Base-by-base conservation (phyloP, 53 echinoderm and acorn worm species). In the Holothuria leucospilota region DNA sequence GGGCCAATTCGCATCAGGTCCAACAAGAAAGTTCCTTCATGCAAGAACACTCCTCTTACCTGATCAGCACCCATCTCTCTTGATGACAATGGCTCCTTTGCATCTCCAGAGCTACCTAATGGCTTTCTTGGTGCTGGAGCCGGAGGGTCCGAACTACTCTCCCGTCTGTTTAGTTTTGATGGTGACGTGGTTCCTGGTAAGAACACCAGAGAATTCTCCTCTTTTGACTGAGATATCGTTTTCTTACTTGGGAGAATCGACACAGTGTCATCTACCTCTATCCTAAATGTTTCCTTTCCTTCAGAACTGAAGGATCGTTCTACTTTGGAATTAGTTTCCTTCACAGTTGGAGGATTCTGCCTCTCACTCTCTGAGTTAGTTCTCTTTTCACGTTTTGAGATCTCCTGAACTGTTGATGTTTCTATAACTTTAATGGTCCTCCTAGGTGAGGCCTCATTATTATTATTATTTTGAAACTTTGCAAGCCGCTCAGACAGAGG, bases 31-130 rank as follows among this genome's bases (percentile, higher is more conserved):
- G 34, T 34, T 2, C 34, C 34, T 34, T 3, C 34, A 34, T 34
- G 3, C 3, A 34, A 34, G 34, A 34, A 34, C 34, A 34, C 3
- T 1, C 34, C 1, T 34, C 94, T 87, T 59, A 96, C 96, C 92
- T 96, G 94, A 41, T 96, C 96, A 92, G 94, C 94, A 39, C 94
- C 94, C 85, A 94, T 94, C 23, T 94, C 91, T 70, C 92, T 94
- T 27, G 96, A 96, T 1, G 90, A 91, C 25, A 96, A 63, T 15
- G 92, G 72, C 27, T 72, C 72, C 23, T 41, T 41, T 40, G 72
- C 21, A 23, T 41, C 72, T 34, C 21, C 38, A 70, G 71, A 70
- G 39, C 38, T 39, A 30, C 71, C 18, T 13, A 20, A 30, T 16
- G 39, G 1, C 38, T 34, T 30, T 40, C 25, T 41, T 13, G 72